Percentiles rank a stretch among this genome's conserved stretches.
These are phyloP conservation scores for Lytechinus pictus DNA, from an alignment of 35 echinoderm and acorn worm genomes.

Conservation along the genomic window DNA sequence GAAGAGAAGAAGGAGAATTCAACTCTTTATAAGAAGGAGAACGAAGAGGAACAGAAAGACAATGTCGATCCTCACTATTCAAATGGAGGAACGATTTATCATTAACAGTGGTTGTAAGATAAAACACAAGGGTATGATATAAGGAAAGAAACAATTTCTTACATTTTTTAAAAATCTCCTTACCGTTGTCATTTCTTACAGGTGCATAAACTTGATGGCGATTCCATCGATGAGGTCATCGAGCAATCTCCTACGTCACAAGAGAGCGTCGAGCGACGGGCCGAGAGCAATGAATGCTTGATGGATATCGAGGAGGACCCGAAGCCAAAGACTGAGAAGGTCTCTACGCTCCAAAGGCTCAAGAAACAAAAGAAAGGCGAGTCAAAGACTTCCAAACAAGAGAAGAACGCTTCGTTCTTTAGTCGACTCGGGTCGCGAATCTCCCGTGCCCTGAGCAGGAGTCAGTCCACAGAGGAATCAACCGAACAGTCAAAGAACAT, in stretches of 20 bases:
- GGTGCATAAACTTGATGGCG: not conserved
- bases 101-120: too few relatives aligned
- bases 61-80: too few relatives aligned
- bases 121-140: too few relatives aligned
- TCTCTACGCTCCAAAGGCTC: conserved; percentile 9
- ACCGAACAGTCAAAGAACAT: not conserved
- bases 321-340: not conserved
- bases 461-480: not conserved
- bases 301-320: not conserved
- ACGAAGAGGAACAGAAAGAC: too few relatives aligned
- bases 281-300: not conserved
- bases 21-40: too few relatives aligned
- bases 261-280: not conserved
- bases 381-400: not conserved
- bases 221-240: not conserved
- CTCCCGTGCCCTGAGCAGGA: conserved; percentile 2
- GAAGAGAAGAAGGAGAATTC: too few relatives aligned
- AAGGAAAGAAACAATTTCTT: too few relatives aligned
- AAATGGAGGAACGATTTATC: too few relatives aligned
- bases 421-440: not conserved
- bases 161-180: not conserved
- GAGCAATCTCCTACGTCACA: not conserved
- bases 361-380: not conserved
- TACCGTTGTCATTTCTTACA: not conserved
- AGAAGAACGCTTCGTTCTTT: conserved; percentile 32